Evolutionary conservation across 2,113 vertebrate species (phyloP), one percentile per base, ranked within the genome.

Genomic region (Calidris pygmaea): DNA sequence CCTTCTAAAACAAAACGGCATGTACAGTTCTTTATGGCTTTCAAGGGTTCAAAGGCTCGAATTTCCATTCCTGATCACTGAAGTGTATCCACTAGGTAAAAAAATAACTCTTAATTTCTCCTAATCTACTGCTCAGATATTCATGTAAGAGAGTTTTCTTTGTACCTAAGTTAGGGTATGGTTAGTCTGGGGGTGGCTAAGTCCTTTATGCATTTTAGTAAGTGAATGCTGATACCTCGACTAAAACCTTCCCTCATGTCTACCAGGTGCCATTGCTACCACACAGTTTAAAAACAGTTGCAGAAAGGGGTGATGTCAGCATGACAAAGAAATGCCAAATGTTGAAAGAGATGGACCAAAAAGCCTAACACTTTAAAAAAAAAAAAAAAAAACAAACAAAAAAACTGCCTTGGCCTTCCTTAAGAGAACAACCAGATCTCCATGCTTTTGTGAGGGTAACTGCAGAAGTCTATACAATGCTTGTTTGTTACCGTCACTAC

Each of bases 21-120:
- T 18, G 1, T 62, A 17, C 32, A 45, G n/a, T 17, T 91, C 37
- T 71, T 85, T 29, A 56, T 48, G 62, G 23, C 29, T 85, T 89
- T 65, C 68, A 74, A 74, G 59, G 20, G 62, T 88, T 66, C 37
- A 73, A 65, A 87, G 62, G 10, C 43, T 66, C 90, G 75, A 92
- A 55, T 77, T 95, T 93, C 94, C n/a, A 56, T 80, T 96, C 20
- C 50, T 87, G 41, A 94, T 78, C 72, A 56, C 26, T 82, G 30
- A 86, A 81, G 48, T 78, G 10, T 55, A 78, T 53, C 32, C 26
- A 43, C 26, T 65, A n/a, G 60, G 32, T 86, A 84, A 92, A 37
- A 67, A 91, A 91, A 55, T 55, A 48, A 3, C 26, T 74, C 59
- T 20, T 41, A 81, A 70, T 63, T 7, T 81, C 18, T 85, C 32